Evolutionary conservation across 1,140 invertebrate species (phyloP), one percentile per base, ranked within the genome.

Genomic region (Nylanderia fulva): DNA sequence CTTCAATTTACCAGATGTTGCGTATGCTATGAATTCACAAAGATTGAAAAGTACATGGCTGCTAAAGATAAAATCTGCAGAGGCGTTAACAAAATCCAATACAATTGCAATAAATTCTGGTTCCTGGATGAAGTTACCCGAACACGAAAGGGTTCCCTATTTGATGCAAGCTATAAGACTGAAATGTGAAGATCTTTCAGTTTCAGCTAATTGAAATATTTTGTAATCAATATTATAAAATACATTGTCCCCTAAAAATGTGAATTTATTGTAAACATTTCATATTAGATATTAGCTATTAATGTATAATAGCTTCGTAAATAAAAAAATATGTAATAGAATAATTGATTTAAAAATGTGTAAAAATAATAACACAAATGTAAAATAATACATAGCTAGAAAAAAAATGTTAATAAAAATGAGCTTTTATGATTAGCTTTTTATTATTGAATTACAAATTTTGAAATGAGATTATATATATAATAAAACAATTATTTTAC

Each of bases 131-230:
- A 85, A 90, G 11, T 72, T 96, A 18, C 69, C 89, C 5, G 92
- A 95, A 60, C 90, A 95, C 82, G 94, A 95, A 92, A 95, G 94
- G 88, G 93, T 95, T 85, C 94, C 93, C 0, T 96, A 95, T 79
- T 87, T 96, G 33, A 93, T 95, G 91, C 93, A 95, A 91, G 87
- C 90, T 63, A 93, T 95, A 74, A 93, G 92, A 86, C 82, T 89
- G 60, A 94, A 92, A 63, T 88, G 84, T 64, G 79, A 88, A 33
- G 63, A 91, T 42, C 52, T 68, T 79, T 24, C 11, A 36, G 29
- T 54, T 7, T 64, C 64, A 52, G 42, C 1, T 13, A 77, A 68
- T 52, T 79, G 11, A 76, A 86, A 48, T 33, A 85, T 69, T 56
- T 52, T 56, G 18, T 74, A 60, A 68, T 48, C 8, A 21, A 48